Conservation (phyloP, 2,888 invertebrate genomes). For the Trimorus sp. region DNA sequence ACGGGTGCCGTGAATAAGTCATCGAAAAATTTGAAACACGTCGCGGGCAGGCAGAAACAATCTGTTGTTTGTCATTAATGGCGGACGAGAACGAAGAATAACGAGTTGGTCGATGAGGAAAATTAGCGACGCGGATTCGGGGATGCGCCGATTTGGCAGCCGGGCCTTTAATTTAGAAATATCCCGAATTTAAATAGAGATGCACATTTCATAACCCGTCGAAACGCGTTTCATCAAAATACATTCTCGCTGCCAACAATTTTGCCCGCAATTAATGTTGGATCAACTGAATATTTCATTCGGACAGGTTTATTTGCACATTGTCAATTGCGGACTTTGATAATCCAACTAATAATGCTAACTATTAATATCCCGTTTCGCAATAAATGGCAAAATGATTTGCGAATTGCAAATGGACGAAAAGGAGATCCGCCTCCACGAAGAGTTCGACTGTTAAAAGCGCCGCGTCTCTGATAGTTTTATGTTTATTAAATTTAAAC, state of each 20-base stretch:
- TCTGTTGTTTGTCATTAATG: too few species aligned
- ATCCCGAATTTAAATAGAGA: slow-evolving; percentile 9
- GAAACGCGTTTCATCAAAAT: slow-evolving; percentile 41
- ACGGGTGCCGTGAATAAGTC: too few species aligned
- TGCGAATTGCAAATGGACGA: neutral
- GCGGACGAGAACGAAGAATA: too few species aligned
- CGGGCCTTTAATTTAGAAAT: slow-evolving; percentile 23
- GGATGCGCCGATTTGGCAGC: slow-evolving; percentile 6
- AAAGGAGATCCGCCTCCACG: neutral
- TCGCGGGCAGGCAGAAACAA: too few species aligned
- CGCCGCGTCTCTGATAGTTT: slow-evolving; percentile 12
- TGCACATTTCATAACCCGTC: slow-evolving; percentile 35
- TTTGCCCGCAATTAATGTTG: slow-evolving; percentile 31
- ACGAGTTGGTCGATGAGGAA: too few species aligned
- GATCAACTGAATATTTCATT: slow-evolving; percentile 5
- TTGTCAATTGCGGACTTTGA: neutral
- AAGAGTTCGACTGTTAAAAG: slow-evolving; percentile 7
- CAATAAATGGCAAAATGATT: slow-evolving; percentile 14
- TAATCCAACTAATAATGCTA: neutral
- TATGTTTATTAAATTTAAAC: slow-evolving; percentile 30
- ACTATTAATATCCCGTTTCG: slow-evolving; percentile 12
- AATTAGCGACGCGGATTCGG: too few species aligned
- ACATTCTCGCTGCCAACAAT: slow-evolving; percentile 28
- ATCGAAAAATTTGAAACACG: too few species aligned
- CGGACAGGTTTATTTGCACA: slow-evolving; percentile 24